Evolutionary conservation across 2,797 vertebrate species (phyloP).

Genomic region (Sarcophilus harrisii): DNA sequence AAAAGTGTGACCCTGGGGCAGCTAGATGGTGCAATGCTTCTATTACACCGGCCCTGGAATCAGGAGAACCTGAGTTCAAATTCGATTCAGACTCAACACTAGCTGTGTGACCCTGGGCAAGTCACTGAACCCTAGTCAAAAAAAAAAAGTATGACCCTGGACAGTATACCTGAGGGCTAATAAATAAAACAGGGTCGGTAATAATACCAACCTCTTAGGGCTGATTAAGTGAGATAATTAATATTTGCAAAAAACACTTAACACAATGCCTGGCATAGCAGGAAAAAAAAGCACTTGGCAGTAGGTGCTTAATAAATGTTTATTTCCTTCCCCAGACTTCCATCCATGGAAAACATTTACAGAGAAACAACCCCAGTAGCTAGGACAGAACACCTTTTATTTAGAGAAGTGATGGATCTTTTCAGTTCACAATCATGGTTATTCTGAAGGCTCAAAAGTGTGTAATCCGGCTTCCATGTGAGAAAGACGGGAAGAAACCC

Average conservation of each 20-base stretch:
- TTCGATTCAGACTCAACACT: too few species aligned
- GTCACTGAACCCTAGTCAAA: too few species aligned
- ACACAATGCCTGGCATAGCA: background rate
- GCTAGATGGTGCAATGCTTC: too few species aligned
- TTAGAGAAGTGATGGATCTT: background rate
- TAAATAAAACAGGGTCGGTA: background rate
- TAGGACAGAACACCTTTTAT: background rate
- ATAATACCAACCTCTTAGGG: background rate
- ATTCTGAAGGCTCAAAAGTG: background rate
- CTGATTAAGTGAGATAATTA: background rate
- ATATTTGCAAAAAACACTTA: background rate
- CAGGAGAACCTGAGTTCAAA: too few species aligned
- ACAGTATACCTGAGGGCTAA: background rate
- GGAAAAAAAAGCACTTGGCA: too few species aligned
- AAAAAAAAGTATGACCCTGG: background rate
- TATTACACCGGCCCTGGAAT: too few species aligned
- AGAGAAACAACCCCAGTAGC: background rate
- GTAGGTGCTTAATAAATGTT: background rate
- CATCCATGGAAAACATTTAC: background rate
- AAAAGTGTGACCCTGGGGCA: too few species aligned
- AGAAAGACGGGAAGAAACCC: background rate
- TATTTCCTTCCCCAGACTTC: background rate
- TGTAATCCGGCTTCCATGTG: background rate
- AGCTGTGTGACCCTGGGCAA: too few species aligned
- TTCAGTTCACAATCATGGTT: background rate